Percentiles rank a stretch among this genome's conserved stretches.
Conservation (phyloP, 1,140 invertebrate species). For the Octopus bimaculoides region DNA sequence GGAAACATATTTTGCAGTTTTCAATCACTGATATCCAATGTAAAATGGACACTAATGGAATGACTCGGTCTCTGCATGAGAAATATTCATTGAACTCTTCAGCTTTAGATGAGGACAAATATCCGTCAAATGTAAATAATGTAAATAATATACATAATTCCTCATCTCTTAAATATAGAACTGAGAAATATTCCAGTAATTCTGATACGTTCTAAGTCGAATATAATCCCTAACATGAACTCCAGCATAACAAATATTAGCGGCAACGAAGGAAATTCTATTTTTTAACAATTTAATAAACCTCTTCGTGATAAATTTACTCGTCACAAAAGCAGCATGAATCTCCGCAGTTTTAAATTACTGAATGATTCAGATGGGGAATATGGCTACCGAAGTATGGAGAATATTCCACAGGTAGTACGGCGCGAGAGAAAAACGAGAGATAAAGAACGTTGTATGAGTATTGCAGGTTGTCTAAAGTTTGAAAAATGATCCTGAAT, state of each 20-base stretch:
- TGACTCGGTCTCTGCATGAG: not conserved
- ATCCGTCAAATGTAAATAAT: too few species aligned
- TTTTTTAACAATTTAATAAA: not conserved
- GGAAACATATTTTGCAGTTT: not conserved
- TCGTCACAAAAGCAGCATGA: not conserved
- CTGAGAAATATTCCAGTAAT: not conserved
- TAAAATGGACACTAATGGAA: not conserved
- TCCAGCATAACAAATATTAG: too few species aligned
- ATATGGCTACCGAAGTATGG: not conserved
- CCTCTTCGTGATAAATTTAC: not conserved
- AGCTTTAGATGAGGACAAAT: too few species aligned
- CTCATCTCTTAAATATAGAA: too few species aligned
- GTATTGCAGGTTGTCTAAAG: slow-evolving; percentile 8
- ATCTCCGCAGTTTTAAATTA: not conserved
- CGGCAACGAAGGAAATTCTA: not conserved
- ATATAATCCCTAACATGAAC: not conserved
- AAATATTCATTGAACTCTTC: not conserved
- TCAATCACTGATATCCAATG: not conserved
- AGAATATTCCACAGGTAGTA: not conserved
- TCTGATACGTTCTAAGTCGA: not conserved
- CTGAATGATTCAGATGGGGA: not conserved
- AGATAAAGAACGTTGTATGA: slow-evolving; percentile 5
- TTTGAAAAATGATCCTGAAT: not conserved
- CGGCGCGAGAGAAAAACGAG: not conserved
- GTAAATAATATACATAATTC: too few species aligned